Evolutionary conservation across 1,140 invertebrate species (phyloP), one percentile per base, ranked within the genome.

Genomic region (Papilio polyxenes): DNA sequence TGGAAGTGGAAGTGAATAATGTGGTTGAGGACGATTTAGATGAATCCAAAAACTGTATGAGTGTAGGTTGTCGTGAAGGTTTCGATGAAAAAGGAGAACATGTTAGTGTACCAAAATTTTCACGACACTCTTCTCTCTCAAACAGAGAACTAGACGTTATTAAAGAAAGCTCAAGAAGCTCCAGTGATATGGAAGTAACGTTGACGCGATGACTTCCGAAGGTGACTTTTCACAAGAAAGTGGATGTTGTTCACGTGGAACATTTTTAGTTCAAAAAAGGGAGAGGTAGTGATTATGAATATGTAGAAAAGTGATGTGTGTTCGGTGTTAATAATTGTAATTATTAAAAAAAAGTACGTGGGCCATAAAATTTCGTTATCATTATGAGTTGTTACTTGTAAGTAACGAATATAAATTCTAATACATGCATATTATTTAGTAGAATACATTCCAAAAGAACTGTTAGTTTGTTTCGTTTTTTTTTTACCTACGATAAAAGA

Each of bases 61-160:
- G 13, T 75, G 85, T 83, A 82, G 84, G 86, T 86, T 86, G 83
- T 82, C 89, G 86, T 86, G 93, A 94, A n/a, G 87, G 80, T 88
- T 89, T 87, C 85, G 93, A 94, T 81, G 92, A 93, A 51, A 93
- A 91, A 91, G 91, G 88, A 90, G 92, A 94, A 81, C 93, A 91
- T 83, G 86, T 88, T 86, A 84, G 81, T 82, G 81, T 84, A 40
- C 88, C 93, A 87, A 95, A 95, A 75, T 95, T 93, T 90, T 95
- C 92, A 48, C 89, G 93, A 82, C 90, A 90, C 82, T 94, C 94
- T 9, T 94, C 94, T 15, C 81, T 94, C 65, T 93, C 94, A 62
- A 94, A 94, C 85, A 91, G 94, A 85, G 94, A 95, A 87, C 88
- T 95, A 59, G 94, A 95, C 82, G 94, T 95, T 15, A 95, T 95